A percentile compares a stretch with the other conserved stretches of the same genome.
Conservation (phyloP, 2,113 vertebrate genomes). For the Cavia aperea region DNA sequence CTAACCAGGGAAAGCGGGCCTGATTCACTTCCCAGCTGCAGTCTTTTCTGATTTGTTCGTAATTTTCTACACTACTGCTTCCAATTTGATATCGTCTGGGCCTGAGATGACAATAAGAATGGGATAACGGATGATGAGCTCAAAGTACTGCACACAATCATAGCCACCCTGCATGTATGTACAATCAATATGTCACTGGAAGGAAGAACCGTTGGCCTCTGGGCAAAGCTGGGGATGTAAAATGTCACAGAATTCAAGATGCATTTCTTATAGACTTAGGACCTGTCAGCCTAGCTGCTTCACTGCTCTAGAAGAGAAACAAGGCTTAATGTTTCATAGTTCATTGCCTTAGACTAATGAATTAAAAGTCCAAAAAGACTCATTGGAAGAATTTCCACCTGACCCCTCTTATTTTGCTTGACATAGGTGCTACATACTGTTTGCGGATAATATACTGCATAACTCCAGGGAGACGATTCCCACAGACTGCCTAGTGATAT, state of each 20-base stretch:
- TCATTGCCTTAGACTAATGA: conserved; percentile 28
- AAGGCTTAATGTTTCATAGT: conserved; percentile 3
- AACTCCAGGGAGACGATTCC: background rate
- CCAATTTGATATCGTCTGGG: conserved; percentile 77
- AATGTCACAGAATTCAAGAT: conserved; percentile 61
- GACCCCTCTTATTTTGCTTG: background rate
- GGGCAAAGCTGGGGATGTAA: conserved; percentile 69
- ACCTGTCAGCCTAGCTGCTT: conserved; percentile 51
- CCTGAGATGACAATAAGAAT: conserved; percentile 74
- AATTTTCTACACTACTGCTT: conserved; percentile 80
- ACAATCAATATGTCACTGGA: conserved; percentile 75
- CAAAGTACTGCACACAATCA: conserved; percentile 69
- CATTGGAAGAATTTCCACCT: background rate
- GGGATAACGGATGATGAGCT: conserved; percentile 78
- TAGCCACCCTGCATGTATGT: conserved; percentile 53
- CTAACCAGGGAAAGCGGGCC: conserved; percentile 48
- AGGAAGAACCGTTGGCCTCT: conserved; percentile 69
- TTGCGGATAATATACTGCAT: background rate
- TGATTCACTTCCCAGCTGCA: conserved; percentile 77
- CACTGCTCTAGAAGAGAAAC: conserved; percentile 17
- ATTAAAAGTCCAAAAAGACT: background rate
- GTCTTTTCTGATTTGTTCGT: conserved; percentile 77
- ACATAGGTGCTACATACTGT: background rate
- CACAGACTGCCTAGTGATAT: background rate
- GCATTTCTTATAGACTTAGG: conserved; percentile 65